Percentiles rank a stretch among this genome's conserved stretches.
Evolutionary conservation across 2,888 invertebrate species (phyloP).

Genomic region (Phyto melanocephala): DNA sequence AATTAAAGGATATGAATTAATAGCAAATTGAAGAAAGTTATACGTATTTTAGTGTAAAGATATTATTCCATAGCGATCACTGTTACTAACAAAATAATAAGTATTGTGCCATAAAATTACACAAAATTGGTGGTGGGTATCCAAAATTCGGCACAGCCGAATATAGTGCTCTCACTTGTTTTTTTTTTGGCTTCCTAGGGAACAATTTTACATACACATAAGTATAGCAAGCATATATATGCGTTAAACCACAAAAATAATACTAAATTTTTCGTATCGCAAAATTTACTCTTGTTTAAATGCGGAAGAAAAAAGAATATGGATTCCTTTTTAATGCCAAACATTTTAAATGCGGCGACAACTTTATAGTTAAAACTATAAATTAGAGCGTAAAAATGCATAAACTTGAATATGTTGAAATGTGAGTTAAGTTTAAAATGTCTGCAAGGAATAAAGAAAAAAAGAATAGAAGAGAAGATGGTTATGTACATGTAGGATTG

Average conservation of each 20-base stretch:
- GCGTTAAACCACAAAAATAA: slow-evolving; percentile 37
- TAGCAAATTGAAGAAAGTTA: no score
- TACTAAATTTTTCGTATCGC: slow-evolving; percentile 2
- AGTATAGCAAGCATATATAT: no score
- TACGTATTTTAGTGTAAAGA: no score
- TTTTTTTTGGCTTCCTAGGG: neutral
- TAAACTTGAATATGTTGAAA: slow-evolving; percentile 51
- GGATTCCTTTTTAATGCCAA: neutral
- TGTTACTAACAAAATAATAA: no score
- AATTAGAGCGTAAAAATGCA: slow-evolving; percentile 58
- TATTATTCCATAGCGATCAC: no score
- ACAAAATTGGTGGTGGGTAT: no score
- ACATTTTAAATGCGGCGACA: slow-evolving; percentile 56
- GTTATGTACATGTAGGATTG: no score
- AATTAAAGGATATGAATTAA: no score
- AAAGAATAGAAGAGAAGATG: neutral
- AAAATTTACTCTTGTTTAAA: neutral
- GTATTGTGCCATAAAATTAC: no score
- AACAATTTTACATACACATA: slow-evolving; percentile 3
- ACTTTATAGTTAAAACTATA: slow-evolving; percentile 62
- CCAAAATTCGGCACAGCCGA: no score
- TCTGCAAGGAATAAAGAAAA: neutral
- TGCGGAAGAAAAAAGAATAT: neutral
- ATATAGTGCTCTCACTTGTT: no score
- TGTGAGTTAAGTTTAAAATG: slow-evolving; percentile 47